Evolutionary conservation across 2,888 invertebrate genomes (phyloP).

Genomic region (Onthophagus sagittarius): DNA sequence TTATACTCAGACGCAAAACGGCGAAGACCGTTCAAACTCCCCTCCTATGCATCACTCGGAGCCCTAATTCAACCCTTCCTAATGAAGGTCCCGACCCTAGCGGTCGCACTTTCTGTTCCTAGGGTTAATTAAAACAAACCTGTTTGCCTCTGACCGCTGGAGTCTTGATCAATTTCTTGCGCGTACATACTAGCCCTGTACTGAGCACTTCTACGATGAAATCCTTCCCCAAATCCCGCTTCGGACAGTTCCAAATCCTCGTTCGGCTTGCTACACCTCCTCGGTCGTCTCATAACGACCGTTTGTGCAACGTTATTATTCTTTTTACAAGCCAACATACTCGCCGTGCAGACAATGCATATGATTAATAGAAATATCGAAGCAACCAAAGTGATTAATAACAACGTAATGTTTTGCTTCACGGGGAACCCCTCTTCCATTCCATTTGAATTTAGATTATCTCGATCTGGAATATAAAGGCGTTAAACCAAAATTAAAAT

Average conservation of each 20-base stretch:
- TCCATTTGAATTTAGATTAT: neutral
- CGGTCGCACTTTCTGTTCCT: slow-evolving; percentile 6
- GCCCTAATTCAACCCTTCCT: neutral
- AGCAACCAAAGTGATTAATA: slow-evolving; percentile 43
- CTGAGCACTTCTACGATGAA: slow-evolving; percentile 46
- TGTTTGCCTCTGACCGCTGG: slow-evolving; percentile 18
- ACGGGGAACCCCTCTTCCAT: slow-evolving; percentile 24
- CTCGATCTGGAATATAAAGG: neutral
- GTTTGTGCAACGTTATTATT: slow-evolving; percentile 29
- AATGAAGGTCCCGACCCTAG: slow-evolving; percentile 8
- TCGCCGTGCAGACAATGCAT: slow-evolving; percentile 42
- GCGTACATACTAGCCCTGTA: slow-evolving; percentile 47
- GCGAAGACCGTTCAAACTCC: neutral
- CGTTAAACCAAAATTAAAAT: neutral
- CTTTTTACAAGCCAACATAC: slow-evolving; percentile 43
- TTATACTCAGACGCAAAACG: neutral
- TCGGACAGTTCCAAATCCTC: slow-evolving; percentile 46
- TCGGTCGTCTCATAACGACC: slow-evolving; percentile 35
- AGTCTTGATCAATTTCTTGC: slow-evolving; percentile 40
- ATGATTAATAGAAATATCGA: slow-evolving; percentile 44
- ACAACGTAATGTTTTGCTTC: slow-evolving; percentile 41
- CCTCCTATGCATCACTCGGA: neutral
- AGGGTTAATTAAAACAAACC: slow-evolving; percentile 18
- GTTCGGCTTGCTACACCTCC: slow-evolving; percentile 39
- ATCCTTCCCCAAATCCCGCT: slow-evolving; percentile 47